These are phyloP conservation scores for Plusia festucae DNA, from an alignment of 2,888 invertebrate species.

Conservation along the genomic window DNA sequence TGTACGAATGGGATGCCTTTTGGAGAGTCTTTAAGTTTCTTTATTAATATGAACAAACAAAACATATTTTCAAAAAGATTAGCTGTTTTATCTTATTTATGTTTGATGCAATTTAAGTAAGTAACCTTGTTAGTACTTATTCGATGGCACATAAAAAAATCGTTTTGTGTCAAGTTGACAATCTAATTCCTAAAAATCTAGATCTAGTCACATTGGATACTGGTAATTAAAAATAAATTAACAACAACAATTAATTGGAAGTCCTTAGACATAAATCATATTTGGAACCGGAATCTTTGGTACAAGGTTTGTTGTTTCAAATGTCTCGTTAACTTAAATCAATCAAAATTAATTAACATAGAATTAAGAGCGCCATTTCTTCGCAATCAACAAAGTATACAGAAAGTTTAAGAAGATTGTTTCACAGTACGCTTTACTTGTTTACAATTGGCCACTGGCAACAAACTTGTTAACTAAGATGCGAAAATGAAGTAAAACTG, in stretches of 20 bases:
- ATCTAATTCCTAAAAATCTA: background rate
- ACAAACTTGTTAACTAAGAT: conserved; percentile 13
- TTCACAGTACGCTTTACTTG: conserved; percentile 12
- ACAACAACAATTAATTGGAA: background rate
- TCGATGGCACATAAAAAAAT: too few relatives aligned
- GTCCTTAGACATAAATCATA: background rate
- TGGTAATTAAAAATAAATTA: conserved; percentile 2
- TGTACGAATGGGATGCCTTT: conserved; percentile 14
- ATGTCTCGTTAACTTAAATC: conserved; percentile 23
- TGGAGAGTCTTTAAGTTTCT: background rate
- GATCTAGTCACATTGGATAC: background rate
- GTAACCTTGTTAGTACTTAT: too few relatives aligned
- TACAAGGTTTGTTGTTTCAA: background rate
- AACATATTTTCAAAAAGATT: too few relatives aligned
- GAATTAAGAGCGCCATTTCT: conserved; percentile 37
- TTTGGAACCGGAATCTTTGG: conserved; percentile 6
- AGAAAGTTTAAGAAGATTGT: conserved; percentile 21
- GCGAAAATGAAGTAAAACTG: background rate
- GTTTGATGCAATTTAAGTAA: too few relatives aligned
- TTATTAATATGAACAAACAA: background rate
- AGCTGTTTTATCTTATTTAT: too few relatives aligned
- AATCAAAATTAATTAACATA: conserved; percentile 38
- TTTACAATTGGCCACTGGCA: conserved; percentile 2
- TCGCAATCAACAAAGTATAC: conserved; percentile 23
- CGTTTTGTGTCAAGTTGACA: too few relatives aligned